These are phyloP conservation scores for Porphyrio hochstetteri DNA, from an alignment of 2,113 vertebrate genomes.

Conservation along the genomic window DNA sequence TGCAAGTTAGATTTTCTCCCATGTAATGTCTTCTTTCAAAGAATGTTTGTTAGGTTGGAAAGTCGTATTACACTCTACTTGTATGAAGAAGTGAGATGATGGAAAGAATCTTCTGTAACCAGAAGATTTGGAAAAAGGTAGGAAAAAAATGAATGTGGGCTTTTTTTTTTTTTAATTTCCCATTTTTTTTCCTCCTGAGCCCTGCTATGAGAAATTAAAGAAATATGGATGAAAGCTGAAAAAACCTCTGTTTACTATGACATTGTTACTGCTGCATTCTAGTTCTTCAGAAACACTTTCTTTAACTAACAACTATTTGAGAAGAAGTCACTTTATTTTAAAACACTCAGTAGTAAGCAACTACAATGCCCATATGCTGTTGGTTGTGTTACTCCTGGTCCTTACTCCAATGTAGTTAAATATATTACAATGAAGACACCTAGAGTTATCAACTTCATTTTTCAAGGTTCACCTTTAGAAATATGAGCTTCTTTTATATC, in stretches of 20 bases:
- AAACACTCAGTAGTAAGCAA: not conserved
- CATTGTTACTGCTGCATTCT: not conserved
- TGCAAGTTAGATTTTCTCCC: not conserved
- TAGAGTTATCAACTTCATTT: not conserved
- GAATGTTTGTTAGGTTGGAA: not conserved
- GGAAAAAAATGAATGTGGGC: not conserved
- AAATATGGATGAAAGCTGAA: not conserved
- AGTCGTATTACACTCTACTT: not conserved
- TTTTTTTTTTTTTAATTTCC: not conserved
- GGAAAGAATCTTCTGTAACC: not conserved
- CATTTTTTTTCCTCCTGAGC: not conserved
- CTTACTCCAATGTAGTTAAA: not conserved
- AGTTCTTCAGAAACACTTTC: not conserved
- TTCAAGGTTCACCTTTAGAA: not conserved
- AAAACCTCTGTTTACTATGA: not conserved
- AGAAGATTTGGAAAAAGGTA: not conserved
- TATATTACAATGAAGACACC: not conserved
- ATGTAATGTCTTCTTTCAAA: not conserved
- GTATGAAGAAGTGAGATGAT: not conserved
- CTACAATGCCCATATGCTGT: not conserved
- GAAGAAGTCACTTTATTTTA: not conserved
- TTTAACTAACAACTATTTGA: not conserved
- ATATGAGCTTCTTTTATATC: not conserved
- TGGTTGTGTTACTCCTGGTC: not conserved
- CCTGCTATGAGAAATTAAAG: not conserved